Base-by-base conservation (phyloP, 2,113 vertebrate genomes). In the Periophthalmus modestus region DNA sequence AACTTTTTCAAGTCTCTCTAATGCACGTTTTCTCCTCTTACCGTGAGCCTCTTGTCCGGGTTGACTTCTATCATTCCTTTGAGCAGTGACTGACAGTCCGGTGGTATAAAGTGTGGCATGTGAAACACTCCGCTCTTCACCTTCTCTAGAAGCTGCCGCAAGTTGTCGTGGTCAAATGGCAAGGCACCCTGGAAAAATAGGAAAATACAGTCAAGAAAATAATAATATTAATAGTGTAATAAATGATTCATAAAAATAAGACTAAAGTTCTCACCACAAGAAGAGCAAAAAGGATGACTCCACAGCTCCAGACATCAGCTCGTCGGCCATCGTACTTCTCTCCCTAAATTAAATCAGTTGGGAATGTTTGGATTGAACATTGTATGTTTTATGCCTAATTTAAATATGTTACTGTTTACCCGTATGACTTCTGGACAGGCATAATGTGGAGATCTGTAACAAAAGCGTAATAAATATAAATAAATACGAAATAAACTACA, bases 51-150 rank as follows among this genome's bases (percentile, higher is more conserved):
- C 73, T 96, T 96, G 65, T 96, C 95, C 0, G 96, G 94, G 84
- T 96, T 94, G 91, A 96, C 95, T 85, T 97, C 95, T 14, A 97
- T 96, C 94, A 97, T 96, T 63, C 95, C 95, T 65, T 95, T 89
- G 63, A 97, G 91, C 75, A 97, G 93, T 52, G 95, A 94, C 92
- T 96, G 96, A 89, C 96, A 97, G 92, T 97, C 96, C 0, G 96
- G 95, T 0, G 96, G 95, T 73, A 97, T 96, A 92, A 97, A 97
- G 91, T 97, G 96, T 0, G 96, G 96, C 95, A 97, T 96, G 89
- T 97, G 96, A 89, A 97, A 96, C 76, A 96, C 94, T 0, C 96
- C 96, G 0, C 96, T 95, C 88, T 97, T 97, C 88, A 97, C 96
- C 89, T 97, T 97, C 91, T 97, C 96, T 89, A 97, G 92, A 78